These are phyloP conservation scores for Amorpha juglandis DNA, from an alignment of 2,888 invertebrate genomes.

Conservation along the genomic window DNA sequence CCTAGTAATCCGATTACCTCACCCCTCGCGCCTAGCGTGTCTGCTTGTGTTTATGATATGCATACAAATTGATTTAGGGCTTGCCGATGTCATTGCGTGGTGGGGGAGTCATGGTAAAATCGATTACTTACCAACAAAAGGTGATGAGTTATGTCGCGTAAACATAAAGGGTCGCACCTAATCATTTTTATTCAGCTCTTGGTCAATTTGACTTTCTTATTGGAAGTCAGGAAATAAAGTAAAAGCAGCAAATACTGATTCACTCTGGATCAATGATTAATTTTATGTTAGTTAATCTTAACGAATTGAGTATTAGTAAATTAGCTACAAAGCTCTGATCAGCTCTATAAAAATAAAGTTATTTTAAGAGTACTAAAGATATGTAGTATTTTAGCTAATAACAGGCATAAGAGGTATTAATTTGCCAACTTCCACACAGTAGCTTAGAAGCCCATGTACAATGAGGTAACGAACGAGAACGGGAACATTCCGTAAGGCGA, in stretches of 20 bases:
- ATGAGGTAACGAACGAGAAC: too few species aligned
- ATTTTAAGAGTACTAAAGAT: background rate
- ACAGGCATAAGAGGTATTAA: background rate
- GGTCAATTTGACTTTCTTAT: too few species aligned
- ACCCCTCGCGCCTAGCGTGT: background rate
- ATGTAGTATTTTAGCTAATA: background rate
- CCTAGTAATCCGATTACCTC: slow-evolving; percentile 8
- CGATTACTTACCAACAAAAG: background rate
- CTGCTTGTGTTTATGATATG: slow-evolving; percentile 5
- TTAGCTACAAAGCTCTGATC: too few species aligned
- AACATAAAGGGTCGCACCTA: background rate
- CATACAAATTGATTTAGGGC: slow-evolving; percentile 21
- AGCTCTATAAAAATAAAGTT: background rate
- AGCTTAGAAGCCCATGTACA: background rate
- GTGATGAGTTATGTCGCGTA: background rate
- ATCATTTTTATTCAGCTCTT: too few species aligned
- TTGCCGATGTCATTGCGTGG: background rate
- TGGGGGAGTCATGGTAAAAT: background rate
- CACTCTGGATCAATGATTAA: too few species aligned
- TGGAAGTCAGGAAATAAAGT: too few species aligned
- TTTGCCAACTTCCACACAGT: background rate
- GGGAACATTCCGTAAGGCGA: slow-evolving; percentile 4
- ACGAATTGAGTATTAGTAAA: too few species aligned
- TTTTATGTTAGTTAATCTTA: too few species aligned
- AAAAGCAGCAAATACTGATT: too few species aligned